Evolutionary conservation across 2,888 invertebrate genomes (phyloP).

Genomic region (Siphlonurus alternatus): DNA sequence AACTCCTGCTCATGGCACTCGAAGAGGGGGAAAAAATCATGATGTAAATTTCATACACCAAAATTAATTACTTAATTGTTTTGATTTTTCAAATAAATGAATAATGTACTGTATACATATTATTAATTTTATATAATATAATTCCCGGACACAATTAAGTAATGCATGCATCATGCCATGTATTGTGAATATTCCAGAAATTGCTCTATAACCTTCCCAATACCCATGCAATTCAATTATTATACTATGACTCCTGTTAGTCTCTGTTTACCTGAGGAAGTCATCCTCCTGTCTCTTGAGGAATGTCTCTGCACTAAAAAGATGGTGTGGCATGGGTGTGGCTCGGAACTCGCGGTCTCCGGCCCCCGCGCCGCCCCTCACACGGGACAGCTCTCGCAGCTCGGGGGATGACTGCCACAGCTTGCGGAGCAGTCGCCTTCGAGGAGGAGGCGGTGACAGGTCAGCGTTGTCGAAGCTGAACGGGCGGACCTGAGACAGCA

Average conservation of each 20-base stretch:
- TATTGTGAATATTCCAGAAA: too few relatives aligned
- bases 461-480: constrained; percentile 26
- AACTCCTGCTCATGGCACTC: too few relatives aligned
- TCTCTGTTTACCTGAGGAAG: constrained; percentile 39
- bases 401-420: constrained; percentile 25
- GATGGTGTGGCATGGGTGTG: constrained; percentile 48
- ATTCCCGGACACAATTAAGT: too few relatives aligned
- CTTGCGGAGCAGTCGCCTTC: constrained; percentile 25
- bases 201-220: too few relatives aligned
- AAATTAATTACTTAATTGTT: background rate
- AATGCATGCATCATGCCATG: too few relatives aligned
- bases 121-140: background rate
- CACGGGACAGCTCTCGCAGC: constrained; percentile 15
- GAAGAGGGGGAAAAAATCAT: too few relatives aligned
- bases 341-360: constrained; percentile 34
- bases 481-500: constrained; percentile 45
- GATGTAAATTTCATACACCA: too few relatives aligned
- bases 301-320: constrained; percentile 52
- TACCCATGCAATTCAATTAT: too few relatives aligned
- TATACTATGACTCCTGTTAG: too few relatives aligned
- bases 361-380: background rate
- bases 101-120: background rate
- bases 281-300: constrained; percentile 54
- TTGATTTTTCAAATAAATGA: background rate
- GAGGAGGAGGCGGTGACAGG: constrained; percentile 10